phyloP scores from a whole-genome alignment of 2,888 invertebrate genomes.

The Oscheius sp. region DNA sequence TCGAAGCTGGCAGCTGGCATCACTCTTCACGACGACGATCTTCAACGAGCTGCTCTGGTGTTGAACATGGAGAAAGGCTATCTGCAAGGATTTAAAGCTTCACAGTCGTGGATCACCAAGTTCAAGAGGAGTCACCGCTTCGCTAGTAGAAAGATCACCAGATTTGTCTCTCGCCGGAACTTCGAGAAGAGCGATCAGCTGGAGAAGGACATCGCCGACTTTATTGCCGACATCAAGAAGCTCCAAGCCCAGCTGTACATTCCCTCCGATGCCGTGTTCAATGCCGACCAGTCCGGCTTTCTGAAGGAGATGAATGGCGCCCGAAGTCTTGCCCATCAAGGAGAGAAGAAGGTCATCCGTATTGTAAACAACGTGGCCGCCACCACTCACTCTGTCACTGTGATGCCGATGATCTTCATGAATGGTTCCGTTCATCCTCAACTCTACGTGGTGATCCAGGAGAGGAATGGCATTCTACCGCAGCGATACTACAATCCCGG shows the following conservation, averaged over 20 bases:
- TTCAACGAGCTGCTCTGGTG: not conserved
- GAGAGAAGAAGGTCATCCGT: slow-evolving; percentile 18
- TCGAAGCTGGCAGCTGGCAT: not conserved
- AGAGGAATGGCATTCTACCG: slow-evolving; percentile 38
- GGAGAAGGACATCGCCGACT: not conserved
- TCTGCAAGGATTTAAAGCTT: too few species aligned
- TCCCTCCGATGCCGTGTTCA: slow-evolving; percentile 25
- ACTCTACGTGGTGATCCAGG: slow-evolving; percentile 37
- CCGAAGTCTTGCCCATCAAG: slow-evolving; percentile 33
- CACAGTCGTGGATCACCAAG: too few species aligned
- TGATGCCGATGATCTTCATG: slow-evolving; percentile 39
- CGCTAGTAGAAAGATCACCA: not conserved
- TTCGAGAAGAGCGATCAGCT: not conserved
- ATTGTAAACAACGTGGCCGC: slow-evolving; percentile 14
- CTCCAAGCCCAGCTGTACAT: not conserved
- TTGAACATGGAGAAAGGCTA: too few species aligned
- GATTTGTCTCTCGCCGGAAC: not conserved
- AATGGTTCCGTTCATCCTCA: slow-evolving; percentile 30
- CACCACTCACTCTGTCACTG: slow-evolving; percentile 36
- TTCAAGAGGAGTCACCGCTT: not conserved
- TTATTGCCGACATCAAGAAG: not conserved
- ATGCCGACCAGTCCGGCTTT: slow-evolving; percentile 41
- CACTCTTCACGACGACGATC: not conserved
- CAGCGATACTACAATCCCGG: not conserved
- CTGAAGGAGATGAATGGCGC: slow-evolving; percentile 29